Conservation (phyloP, 2,113 vertebrate species). For the Cynopterus brachyotis region DNA sequence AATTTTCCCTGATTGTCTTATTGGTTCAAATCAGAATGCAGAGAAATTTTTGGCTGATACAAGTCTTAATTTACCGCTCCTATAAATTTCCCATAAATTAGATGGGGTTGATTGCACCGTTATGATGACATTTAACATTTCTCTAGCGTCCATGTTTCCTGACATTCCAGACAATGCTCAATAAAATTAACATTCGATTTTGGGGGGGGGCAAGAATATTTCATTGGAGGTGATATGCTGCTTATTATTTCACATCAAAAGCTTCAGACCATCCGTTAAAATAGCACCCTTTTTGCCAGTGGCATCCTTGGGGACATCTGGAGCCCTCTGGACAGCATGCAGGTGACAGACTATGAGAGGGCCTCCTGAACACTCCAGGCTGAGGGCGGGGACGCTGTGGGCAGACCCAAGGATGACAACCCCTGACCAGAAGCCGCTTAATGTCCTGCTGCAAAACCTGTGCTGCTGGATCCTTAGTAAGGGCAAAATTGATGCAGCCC, state of each 20-base stretch:
- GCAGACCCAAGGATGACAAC: too few relatives aligned
- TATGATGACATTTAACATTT: neutral
- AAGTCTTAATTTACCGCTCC: neutral
- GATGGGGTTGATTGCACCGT: neutral
- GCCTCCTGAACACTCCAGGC: too few relatives aligned
- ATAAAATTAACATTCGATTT: neutral
- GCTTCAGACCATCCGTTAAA: neutral
- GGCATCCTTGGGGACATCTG: too few relatives aligned
- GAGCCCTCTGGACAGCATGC: too few relatives aligned
- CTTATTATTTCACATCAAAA: neutral
- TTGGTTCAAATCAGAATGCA: neutral
- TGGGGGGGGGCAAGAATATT: neutral
- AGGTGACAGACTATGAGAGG: too few relatives aligned
- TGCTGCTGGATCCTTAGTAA: too few relatives aligned
- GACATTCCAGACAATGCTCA: neutral
- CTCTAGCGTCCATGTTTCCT: neutral
- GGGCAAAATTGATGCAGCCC: constrained; percentile 88
- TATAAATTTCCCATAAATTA: neutral
- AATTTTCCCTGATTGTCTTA: neutral
- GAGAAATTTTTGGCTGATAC: neutral
- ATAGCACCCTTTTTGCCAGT: too few relatives aligned
- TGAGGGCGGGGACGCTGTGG: too few relatives aligned
- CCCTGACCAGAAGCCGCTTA: too few relatives aligned
- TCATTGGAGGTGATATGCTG: neutral
- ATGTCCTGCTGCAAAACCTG: too few relatives aligned